Evolutionary conservation across 2,113 vertebrate species (phyloP).

Genomic region (Uria aalge): DNA sequence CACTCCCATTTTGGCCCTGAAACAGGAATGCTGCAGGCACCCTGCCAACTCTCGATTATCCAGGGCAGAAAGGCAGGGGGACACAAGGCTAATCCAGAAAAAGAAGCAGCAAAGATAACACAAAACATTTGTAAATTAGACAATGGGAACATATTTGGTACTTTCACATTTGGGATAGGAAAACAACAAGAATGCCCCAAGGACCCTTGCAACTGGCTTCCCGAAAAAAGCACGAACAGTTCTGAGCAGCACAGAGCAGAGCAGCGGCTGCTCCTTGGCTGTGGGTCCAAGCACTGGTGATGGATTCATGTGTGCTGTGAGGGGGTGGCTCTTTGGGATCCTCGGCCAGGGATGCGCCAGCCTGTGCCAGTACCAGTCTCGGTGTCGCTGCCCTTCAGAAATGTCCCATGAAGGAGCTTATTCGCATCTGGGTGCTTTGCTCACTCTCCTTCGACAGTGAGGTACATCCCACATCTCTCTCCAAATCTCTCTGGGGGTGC

Average conservation of each 20-base stretch:
- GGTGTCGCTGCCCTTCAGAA: not conserved
- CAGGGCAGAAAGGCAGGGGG: not conserved
- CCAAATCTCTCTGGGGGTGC: not conserved
- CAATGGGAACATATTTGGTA: not conserved
- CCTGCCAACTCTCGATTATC: constrained; percentile 1
- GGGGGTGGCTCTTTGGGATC: not conserved
- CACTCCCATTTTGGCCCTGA: constrained; percentile 45
- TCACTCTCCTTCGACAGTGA: rapidly evolving
- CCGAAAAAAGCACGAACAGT: not conserved
- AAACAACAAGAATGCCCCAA: not conserved
- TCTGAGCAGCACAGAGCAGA: not conserved
- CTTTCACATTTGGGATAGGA: not conserved
- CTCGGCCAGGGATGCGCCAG: not conserved
- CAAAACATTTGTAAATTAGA: not conserved
- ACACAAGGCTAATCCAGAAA: not conserved
- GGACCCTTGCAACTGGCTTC: not conserved
- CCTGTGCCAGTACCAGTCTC: not conserved
- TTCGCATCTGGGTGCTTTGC: not conserved
- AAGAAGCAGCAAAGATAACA: not conserved
- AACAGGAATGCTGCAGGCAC: not conserved
- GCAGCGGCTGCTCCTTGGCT: not conserved
- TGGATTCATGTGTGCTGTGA: rapidly evolving
- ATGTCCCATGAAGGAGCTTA: not conserved
- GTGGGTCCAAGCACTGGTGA: not conserved
- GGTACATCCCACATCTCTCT: not conserved